Percentiles rank a stretch among this genome's conserved stretches.
Evolutionary conservation across 2,888 invertebrate species (phyloP).

Genomic region (Furcula furcula): DNA sequence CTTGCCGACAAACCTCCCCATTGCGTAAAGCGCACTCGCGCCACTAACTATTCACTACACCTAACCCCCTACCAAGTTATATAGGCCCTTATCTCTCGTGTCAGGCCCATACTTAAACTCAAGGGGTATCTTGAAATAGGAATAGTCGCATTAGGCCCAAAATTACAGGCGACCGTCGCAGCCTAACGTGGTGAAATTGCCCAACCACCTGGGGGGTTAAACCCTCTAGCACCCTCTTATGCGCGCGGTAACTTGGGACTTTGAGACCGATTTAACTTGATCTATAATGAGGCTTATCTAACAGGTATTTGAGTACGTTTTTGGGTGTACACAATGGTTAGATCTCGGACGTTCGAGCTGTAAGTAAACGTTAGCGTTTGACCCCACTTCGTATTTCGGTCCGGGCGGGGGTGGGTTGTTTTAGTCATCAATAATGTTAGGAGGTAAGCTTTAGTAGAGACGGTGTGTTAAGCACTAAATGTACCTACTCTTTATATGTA

Average conservation of each 20-base stretch:
- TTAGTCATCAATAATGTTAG: slow-evolving; percentile 79
- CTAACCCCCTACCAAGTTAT: slow-evolving; percentile 20
- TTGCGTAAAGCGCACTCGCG: neutral
- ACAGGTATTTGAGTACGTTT: slow-evolving; percentile 4
- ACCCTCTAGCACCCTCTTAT: slow-evolving; percentile 55
- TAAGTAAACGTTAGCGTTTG: slow-evolving; percentile 68
- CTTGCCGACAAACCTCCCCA: neutral
- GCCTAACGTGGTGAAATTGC: slow-evolving; percentile 79
- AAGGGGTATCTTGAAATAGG: slow-evolving; percentile 78
- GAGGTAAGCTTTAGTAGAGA: slow-evolving; percentile 65
- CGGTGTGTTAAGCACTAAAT: slow-evolving; percentile 35
- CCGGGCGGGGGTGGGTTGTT: slow-evolving; percentile 53
- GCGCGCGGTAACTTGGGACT: slow-evolving; percentile 36
- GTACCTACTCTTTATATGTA: no score
- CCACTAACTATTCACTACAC: slow-evolving; percentile 14
- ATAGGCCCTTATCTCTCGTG: slow-evolving; percentile 63
- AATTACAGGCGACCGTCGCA: slow-evolving; percentile 80
- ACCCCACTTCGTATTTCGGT: slow-evolving; percentile 77
- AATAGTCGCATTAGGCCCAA: slow-evolving; percentile 80
- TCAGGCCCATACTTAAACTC: slow-evolving; percentile 72
- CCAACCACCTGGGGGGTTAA: slow-evolving; percentile 74
- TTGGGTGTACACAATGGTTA: slow-evolving; percentile 6
- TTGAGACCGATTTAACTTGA: slow-evolving; percentile 20
- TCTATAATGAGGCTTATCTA: slow-evolving; percentile 24
- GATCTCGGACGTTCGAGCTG: slow-evolving; percentile 31